Evolutionary conservation across 1,140 invertebrate species (phyloP), one percentile per base, ranked within the genome.

Genomic region (Lethocerus indicus): DNA sequence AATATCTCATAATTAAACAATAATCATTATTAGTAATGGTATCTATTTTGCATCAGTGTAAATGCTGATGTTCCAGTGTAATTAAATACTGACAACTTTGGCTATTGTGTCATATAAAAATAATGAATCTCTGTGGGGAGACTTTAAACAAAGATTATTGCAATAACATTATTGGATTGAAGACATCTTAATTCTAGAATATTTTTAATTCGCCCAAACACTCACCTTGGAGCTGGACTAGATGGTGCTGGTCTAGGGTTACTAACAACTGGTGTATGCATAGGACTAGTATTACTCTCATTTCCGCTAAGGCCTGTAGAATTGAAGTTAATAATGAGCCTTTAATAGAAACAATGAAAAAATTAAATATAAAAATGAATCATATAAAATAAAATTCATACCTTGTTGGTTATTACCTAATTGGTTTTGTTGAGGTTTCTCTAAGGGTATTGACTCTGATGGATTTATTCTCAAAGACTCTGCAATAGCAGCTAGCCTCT

Each of bases 401-500:
- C 9, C 9, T 32, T 32, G 16, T 32, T 32, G 9, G 9, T 12
- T 9, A 32, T 32, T 32, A 12, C 29, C 29, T 32, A 12, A 12
- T 12, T 16, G 9, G 9, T 32, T 9, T n/a, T 7, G 21, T 23
- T 20, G 29, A 12, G 41, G 47, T 12, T 26, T 54, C 5, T 79
- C 74, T 58, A 83, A 68, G 61, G 74, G 74, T 51, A 85, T 67
- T 46, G 84, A 73, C 60, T 81, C 78, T 61, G 83, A 79, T 12
- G 83, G 71, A 66, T 83, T 81, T 66, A 83, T 78, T 49, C 78
- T 76, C 62, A 78, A 76, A 24, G 84, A 81, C 65, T 90, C 84
- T 5, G 84, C 85, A 56, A 95, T 83, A 35, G 87, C 81, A 43
- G 85, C 85, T 44, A 95, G 61, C 54, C 83, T 70, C 60, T 95